Conservation (phyloP, 2,797 vertebrate species). For the Cyclura pinguis region DNA sequence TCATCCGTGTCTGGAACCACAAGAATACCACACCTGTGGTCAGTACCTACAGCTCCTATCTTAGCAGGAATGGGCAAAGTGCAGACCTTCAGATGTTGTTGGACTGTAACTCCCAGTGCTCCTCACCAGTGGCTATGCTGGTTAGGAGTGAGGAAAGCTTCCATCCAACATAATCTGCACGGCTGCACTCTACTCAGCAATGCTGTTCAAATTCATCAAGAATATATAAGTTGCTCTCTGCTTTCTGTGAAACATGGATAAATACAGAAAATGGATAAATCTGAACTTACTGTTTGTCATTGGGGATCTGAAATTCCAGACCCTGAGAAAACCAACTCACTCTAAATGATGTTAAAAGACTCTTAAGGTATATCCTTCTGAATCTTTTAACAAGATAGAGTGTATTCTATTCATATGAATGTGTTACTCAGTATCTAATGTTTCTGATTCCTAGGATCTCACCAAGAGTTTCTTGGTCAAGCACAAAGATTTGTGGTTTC, state of each 20-base stretch:
- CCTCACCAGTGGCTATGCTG: too few species aligned
- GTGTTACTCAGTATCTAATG: neutral
- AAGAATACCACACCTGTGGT: constrained; percentile 4
- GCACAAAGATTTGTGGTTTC: neutral
- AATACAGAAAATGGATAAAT: too few species aligned
- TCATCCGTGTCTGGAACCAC: constrained; percentile 22
- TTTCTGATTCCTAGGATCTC: neutral
- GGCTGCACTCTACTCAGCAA: too few species aligned
- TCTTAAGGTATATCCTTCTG: neutral
- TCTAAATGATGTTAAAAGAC: neutral
- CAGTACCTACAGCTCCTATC: neutral
- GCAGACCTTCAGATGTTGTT: too few species aligned
- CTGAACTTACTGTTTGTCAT: neutral
- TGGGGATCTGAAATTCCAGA: neutral
- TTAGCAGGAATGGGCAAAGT: neutral
- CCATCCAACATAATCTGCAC: too few species aligned
- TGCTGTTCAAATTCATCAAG: neutral
- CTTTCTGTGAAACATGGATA: neutral
- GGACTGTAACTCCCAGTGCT: too few species aligned
- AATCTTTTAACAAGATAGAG: neutral
- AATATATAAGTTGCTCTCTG: too few species aligned
- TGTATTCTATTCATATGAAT: neutral
- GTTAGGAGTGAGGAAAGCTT: too few species aligned
- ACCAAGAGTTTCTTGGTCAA: neutral
- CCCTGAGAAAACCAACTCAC: neutral